Evolutionary conservation across 1,140 invertebrate genomes (phyloP), one percentile per base, ranked within the genome.

Genomic region (Maniola jurtina): DNA sequence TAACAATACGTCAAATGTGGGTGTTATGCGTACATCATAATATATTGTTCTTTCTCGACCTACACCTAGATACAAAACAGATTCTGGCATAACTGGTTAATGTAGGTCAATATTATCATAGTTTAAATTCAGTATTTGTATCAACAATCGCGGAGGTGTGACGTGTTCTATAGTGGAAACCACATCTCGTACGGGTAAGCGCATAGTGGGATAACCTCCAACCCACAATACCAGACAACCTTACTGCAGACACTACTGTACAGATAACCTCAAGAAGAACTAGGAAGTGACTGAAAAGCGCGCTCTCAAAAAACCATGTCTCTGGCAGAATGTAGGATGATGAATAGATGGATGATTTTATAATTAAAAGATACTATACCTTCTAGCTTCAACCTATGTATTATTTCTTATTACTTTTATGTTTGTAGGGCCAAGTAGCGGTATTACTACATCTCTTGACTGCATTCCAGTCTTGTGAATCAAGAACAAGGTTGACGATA

Each of bases 391-490:
- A 6, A 36, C 5, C 36, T 36, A n/a, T n/a, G n/a, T 45, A n/a
- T 45, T 40, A 9, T 11, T 40, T 40, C 25, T 25, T 25, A 25
- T 4, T 52, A 25, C 25, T 8, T 52, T 16, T 52, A 25, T 58
- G 5, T 6, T 16, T 15, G 56, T 40, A 66, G 65, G 65, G 65
- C 59, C 47, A 36, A 61, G 40, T 61, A 66, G 54, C 58, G 58
- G 65, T 67, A 61, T n/a, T 16, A 42, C 33, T 59, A 59, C 57
- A 52, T 59, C 47, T 52, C 47, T 65, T 65, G 35, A 60, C 55
- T 34, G 62, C 47, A 63, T 68, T 63, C 66, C 61, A 34, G 57
- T 48, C 55, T 54, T 33, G 47, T 68, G 66, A 68, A 52, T 63
- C 61, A 63, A 58, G 61, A 52, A 63, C 58, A 57, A 40, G 65